Evolutionary conservation across 2,888 invertebrate species (phyloP), one percentile per base, ranked within the genome.

Genomic region (Neoaliturus tenellus): DNA sequence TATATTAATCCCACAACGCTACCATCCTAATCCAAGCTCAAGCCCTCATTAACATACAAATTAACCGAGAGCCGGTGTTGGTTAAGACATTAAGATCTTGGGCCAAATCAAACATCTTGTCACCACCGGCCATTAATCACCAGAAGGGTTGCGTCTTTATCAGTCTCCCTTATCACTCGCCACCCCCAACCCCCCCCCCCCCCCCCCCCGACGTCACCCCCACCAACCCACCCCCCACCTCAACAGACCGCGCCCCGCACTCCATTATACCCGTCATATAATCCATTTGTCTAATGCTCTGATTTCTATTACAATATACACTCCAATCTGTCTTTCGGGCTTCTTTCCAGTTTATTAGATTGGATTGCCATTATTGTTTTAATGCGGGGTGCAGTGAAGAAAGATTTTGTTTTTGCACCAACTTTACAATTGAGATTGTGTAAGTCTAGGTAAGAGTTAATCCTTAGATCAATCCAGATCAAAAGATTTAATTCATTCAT

Each of bases 41-140:
- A 62, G 20, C 39, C 31, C 39, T 41, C 71, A 75, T 75, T 75
- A 75, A 41, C 75, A 75, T 75, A 75, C 75, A 75, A 75, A 75
- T 75, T 35, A 48, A 39, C 8, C n/a, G 14, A 20, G 33, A 23
- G 31, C 31, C 31, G 17, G 10, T 71, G 71, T 71, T 71, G 71
- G 71, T 28, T 41, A 41, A 71, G 71, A 71, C 71, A 71, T 71
- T 71, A 71, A 71, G 39, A 39, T 39, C 31, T 6, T 20, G 20
- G n/a, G 33, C 39, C 20, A 39, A n/a, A 71, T 71, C 71, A 71
- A 41, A 71, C 39, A 41, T 39, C 71, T 20, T 39, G 71, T 67
- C 35, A 3, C 33, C 35, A 71, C n/a, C 31, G 31, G 33, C n/a
- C 71, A 71, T 71, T 71, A 71, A 71, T 71, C 71, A 71, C 1